These are phyloP conservation scores for Steinernema khuongi DNA, from an alignment of 1,140 invertebrate species.

Conservation along the genomic window DNA sequence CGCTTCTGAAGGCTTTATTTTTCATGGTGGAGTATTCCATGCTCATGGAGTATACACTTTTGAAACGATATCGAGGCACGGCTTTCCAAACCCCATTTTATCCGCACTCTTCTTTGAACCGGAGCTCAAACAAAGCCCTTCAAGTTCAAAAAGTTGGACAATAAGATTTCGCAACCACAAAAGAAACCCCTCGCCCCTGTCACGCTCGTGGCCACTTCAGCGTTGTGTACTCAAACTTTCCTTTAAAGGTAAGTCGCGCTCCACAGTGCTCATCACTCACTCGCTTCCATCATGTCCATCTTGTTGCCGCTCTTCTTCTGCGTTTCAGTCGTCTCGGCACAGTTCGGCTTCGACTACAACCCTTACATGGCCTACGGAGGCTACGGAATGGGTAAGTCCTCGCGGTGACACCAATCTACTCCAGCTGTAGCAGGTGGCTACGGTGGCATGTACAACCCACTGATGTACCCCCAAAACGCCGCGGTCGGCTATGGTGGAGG, in stretches of 20 bases:
- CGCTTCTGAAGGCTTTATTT: no score
- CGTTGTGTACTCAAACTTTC: not conserved
- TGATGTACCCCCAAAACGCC: constrained; percentile 10
- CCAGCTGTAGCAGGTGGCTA: not conserved
- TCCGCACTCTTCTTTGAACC: no score
- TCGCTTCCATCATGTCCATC: not conserved
- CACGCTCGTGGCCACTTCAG: not conserved
- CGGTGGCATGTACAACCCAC: constrained; percentile 13
- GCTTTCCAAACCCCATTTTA: no score
- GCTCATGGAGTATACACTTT: no score
- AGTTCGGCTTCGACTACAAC: not conserved
- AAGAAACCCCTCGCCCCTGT: not conserved
- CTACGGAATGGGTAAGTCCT: not conserved
- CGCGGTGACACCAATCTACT: not conserved
- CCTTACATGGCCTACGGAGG: constrained; percentile 6
- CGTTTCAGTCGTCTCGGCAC: not conserved
- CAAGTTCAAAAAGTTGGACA: not conserved
- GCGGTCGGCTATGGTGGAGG: not conserved
- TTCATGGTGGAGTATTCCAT: no score
- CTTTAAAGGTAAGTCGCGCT: not conserved
- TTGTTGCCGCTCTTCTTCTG: not conserved
- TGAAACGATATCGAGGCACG: no score
- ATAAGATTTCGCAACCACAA: not conserved
- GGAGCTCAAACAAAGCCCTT: no score
- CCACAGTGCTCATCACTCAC: not conserved